Evolutionary conservation across 2,888 invertebrate species (phyloP), one percentile per base, ranked within the genome.

Genomic region (Leptinotarsa rubiginosa): DNA sequence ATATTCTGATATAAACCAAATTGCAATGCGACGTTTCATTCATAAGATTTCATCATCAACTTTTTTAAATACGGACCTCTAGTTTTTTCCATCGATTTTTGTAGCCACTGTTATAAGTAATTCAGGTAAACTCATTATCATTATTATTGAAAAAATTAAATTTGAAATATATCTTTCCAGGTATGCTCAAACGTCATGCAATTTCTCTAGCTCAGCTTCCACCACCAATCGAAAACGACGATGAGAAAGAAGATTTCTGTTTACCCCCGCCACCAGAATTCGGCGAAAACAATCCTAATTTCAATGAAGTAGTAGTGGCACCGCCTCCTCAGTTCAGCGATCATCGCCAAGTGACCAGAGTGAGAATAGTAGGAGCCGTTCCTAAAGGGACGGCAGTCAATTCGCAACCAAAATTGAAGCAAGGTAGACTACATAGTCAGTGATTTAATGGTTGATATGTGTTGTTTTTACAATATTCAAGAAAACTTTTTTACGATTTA

Each of bases 291-390:
- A 86, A 85, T 72, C 81, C 86, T 76, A 82, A 79, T 54, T 77
- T 77, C 64, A 75, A 70, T 47, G 78, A 89, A 5, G 91, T 92
- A 75, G 89, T 93, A 69, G 91, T 95, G 18, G 95, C 96, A 31
- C 96, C 96, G 54, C 97, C 96, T 52, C 96, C 96, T 54, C 96
- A 97, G 88, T 97, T 97, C 89, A 95, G 95, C 88, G 96, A 96
- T 89, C 91, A 91, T 80, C 87, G 89, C 72, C 89, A 87, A 78
- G 90, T 90, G 81, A 89, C 89, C 62, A 91, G 93, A 82, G 95
- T 95, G 72, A 91, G 96, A 81, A 95, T 96, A 80, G 95, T 96
- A 70, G 95, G 94, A 73, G 93, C 95, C 76, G 92, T 95, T 85
- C 95, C 96, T 80, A 96, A 96, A 89, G 87, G 87, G 74, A 81